A percentile compares a stretch with the other conserved stretches of the same genome.
These are phyloP conservation scores for Bubo scandiacus DNA, from an alignment of 2,113 vertebrate species.

Conservation along the genomic window DNA sequence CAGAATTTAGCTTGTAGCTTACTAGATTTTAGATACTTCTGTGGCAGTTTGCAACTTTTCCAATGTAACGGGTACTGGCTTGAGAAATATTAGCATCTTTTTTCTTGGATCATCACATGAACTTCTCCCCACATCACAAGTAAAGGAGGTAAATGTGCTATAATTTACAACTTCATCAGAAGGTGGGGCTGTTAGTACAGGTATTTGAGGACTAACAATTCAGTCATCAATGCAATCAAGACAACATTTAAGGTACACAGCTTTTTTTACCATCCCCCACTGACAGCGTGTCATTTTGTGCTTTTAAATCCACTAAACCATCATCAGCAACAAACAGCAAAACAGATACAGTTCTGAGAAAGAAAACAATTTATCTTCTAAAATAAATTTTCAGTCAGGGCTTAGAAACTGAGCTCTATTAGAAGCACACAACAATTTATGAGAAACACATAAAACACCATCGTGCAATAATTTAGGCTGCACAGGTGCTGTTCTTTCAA, in stretches of 20 bases:
- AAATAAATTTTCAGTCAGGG: not conserved
- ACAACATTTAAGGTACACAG: accelerated
- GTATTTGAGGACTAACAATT: not conserved
- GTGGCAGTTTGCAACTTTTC: not conserved
- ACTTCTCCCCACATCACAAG: not conserved
- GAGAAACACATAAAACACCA: not conserved
- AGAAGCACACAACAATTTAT: not conserved
- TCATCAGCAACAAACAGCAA: not conserved
- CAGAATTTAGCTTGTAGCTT: not conserved
- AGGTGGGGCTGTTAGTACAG: not conserved
- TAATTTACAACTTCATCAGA: not conserved
- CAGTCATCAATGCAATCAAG: not conserved
- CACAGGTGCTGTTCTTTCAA: not conserved
- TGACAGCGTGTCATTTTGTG: not conserved
- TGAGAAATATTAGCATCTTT: not conserved
- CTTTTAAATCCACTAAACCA: not conserved
- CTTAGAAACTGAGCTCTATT: not conserved
- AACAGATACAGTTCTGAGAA: not conserved
- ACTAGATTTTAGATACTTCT: not conserved
- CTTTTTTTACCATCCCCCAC: not conserved
- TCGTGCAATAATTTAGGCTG: not conserved
- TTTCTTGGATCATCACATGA: not conserved
- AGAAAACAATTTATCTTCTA: not conserved
- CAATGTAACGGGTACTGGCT: no score
- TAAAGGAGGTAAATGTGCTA: not conserved